Percentiles rank a stretch among this genome's conserved stretches.
Evolutionary conservation across 2,888 invertebrate genomes (phyloP).

Genomic region (Sclerodermus sp.): DNA sequence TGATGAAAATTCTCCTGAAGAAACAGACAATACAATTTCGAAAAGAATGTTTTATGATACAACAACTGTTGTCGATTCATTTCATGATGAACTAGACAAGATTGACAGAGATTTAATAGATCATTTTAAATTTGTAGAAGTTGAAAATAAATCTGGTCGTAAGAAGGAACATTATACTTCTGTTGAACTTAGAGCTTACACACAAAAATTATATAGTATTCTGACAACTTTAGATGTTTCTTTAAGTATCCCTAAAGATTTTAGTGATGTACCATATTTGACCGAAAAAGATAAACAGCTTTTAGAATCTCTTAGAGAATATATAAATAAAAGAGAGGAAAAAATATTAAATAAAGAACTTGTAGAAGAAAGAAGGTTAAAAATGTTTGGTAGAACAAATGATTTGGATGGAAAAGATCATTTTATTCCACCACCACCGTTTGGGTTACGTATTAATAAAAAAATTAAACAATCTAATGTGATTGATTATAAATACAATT

Average conservation of each 20-base stretch:
- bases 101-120: constrained; percentile 42
- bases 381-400: constrained; percentile 35
- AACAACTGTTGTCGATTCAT: constrained; percentile 9
- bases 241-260: constrained; percentile 30
- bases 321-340: constrained; percentile 4
- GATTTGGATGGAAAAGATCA: constrained; percentile 7
- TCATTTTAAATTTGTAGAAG: constrained; percentile 23
- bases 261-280: constrained; percentile 23
- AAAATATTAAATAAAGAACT: not conserved
- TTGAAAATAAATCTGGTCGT: constrained; percentile 44
- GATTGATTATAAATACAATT: not conserved
- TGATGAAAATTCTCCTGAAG: not conserved
- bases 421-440: constrained; percentile 42
- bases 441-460: constrained; percentile 8
- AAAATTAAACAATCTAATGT: not conserved
- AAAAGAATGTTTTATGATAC: no score
- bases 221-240: constrained; percentile 43
- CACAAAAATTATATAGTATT: constrained; percentile 55
- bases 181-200: constrained; percentile 51
- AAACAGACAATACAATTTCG: not conserved
- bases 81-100: constrained; percentile 23
- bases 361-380: constrained; percentile 26
- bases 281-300: constrained; percentile 37
- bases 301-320: constrained; percentile 18
- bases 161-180: constrained; percentile 48